Base-by-base conservation (phyloP, 2,113 vertebrate genomes). In the Clupea harengus region DNA sequence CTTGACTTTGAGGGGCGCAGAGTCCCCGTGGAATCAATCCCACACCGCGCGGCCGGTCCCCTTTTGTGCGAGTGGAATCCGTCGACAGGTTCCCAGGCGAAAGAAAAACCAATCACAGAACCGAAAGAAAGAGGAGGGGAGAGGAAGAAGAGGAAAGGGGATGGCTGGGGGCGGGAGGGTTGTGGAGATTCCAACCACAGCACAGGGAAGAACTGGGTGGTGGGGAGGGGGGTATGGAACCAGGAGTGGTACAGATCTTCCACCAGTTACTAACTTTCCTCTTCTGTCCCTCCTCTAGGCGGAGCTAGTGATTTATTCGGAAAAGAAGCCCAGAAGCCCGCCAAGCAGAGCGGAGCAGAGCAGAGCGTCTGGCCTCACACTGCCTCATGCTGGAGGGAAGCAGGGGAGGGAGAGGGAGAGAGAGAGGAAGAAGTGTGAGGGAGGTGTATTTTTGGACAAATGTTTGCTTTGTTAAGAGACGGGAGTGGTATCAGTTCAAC, bases 401-500 rank as follows among this genome's bases (percentile, higher is more conserved):
- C 8, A 13, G 64, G n/a, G 25, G 10, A 13, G 15, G 67, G 28
- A 15, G 67, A 15, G 28, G 11, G 17, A 22, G 22, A n/a, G 22
- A n/a, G 60, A 25, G 20, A 8, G 60, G 60, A 85, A 52, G 9
- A 15, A 39, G 72, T 78, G 72, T 13, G 28, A 44, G 72, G 6
- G 82, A 83, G 82, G 75, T 67, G 45, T n/a, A 57, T 78, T 75
- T 84, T 86, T 83, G 81, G 54, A 84, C 50, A 20, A 78, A 82
- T 86, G 82, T 86, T 84, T 88, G 46, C 57, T 83, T 78, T 83
- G 81, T 67, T 82, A 45, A 81, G 85, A 78, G 57, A 84, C 45
- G 39, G 9, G 78, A 88, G 78, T 84, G 50, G 64, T 82, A 88
- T 86, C 78, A 60, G 49, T 89, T 85, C 81, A 85, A 83, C 81